These are phyloP conservation scores for Rhamnusium bicolor DNA, from an alignment of 2,888 invertebrate species.

Conservation along the genomic window DNA sequence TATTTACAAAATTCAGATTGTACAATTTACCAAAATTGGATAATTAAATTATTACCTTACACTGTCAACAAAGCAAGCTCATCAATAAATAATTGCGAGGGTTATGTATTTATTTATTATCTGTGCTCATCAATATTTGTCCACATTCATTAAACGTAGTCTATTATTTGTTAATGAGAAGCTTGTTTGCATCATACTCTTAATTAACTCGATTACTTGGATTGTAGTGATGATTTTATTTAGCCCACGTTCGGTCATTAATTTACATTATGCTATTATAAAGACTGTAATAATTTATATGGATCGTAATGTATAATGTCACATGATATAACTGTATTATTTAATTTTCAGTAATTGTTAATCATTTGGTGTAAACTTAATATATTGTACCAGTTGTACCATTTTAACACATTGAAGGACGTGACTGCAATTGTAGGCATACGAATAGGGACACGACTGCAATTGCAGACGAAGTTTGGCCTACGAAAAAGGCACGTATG, in stretches of 20 bases:
- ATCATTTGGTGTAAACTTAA: neutral
- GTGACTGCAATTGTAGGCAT: no score
- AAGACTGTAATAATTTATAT: slow-evolving; percentile 4
- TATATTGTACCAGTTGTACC: neutral
- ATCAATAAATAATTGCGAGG: slow-evolving; percentile 35
- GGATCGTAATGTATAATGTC: neutral
- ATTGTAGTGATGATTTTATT: slow-evolving; percentile 5
- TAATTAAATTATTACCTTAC: slow-evolving; percentile 39
- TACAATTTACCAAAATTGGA: neutral
- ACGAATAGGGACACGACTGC: no score
- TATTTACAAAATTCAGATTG: slow-evolving; percentile 14
- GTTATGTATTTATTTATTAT: slow-evolving; percentile 32
- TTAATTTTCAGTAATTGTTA: neutral
- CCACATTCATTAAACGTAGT: slow-evolving; percentile 2
- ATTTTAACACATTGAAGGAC: neutral
- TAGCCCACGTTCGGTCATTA: slow-evolving; percentile 9
- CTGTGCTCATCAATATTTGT: slow-evolving; percentile 30
- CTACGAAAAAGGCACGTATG: no score
- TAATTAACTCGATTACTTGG: slow-evolving; percentile 23
- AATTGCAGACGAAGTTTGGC: no score
- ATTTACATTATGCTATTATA: neutral
- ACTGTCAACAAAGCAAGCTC: slow-evolving; percentile 30
- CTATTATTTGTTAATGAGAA: slow-evolving; percentile 12
- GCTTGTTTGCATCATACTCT: slow-evolving; percentile 10
- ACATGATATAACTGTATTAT: neutral